Evolutionary conservation across 2,797 vertebrate species (phyloP).

Genomic region (Epinephelus coioides): DNA sequence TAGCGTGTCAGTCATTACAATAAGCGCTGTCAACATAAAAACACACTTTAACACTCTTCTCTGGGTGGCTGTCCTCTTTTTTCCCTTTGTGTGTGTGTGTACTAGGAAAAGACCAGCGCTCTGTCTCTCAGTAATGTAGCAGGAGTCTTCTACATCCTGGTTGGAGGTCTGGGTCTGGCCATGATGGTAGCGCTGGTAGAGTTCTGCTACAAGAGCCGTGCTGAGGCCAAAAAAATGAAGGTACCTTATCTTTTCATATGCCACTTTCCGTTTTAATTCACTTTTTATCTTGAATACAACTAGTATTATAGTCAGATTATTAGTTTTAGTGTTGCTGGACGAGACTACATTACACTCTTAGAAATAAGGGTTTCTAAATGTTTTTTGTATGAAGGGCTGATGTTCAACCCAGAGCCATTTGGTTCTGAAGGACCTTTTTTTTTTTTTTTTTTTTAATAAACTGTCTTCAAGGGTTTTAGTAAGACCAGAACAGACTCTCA

Average conservation of each 20-base stretch:
- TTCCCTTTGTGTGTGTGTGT: conserved; percentile 30
- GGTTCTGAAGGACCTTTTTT: too few relatives aligned
- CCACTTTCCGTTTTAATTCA: not conserved
- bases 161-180: conserved; percentile 96
- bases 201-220: conserved; percentile 99
- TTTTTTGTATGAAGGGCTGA: too few relatives aligned
- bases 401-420: too few relatives aligned
- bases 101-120: conserved; percentile 97
- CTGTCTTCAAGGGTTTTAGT: too few relatives aligned
- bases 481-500: too few relatives aligned
- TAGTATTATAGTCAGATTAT: not conserved
- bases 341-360: too few relatives aligned
- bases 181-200: conserved; percentile 99
- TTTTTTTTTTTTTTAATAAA: too few relatives aligned
- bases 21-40: conserved; percentile 1
- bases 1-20: conserved; percentile 10
- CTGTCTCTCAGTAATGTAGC: conserved; percentile 98
- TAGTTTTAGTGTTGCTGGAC: not conserved
- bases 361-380: too few relatives aligned
- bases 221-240: conserved; percentile 97
- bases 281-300: not conserved
- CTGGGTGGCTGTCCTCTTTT: conserved; percentile 28
- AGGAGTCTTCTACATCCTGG: conserved; percentile 98
- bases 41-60: conserved; percentile 26
- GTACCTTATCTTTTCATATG: conserved; percentile 38